phyloP scores from a whole-genome alignment of 2,113 vertebrate genomes.

The Lycaon pictus region DNA sequence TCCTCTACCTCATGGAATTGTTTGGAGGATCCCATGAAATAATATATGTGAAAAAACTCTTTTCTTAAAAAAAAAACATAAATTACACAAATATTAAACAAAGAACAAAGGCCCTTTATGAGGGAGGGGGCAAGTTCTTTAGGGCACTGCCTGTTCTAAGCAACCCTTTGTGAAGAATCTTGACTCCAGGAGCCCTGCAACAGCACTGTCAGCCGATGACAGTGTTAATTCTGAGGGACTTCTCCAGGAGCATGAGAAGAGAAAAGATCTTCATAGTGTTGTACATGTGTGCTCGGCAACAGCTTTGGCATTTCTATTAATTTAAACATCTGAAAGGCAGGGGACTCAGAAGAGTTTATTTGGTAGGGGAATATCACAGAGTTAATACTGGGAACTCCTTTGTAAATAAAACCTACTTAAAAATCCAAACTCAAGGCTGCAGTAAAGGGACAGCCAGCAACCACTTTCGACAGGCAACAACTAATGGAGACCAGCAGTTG shows the following conservation, averaged over 20 bases:
- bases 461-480: not conserved
- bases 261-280: not conserved
- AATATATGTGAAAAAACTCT: not conserved
- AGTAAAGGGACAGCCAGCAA: not conserved
- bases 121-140: not conserved
- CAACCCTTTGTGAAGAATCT: not conserved
- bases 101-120: not conserved
- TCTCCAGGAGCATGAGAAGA: not conserved
- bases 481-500: not conserved
- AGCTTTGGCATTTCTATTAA: slow-evolving; percentile 27
- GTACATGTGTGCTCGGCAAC: not conserved
- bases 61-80: not conserved
- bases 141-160: not conserved
- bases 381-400: not conserved
- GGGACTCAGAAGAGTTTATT: not conserved
- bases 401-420: slow-evolving; percentile 18
- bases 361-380: not conserved
- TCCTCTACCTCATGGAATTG: not conserved
- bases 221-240: not conserved
- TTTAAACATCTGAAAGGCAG: not conserved
- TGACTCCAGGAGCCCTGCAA: not conserved
- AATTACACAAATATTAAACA: not conserved
- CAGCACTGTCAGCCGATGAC: not conserved
- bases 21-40: not conserved
- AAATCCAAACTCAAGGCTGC: not conserved